phyloP scores from a whole-genome alignment of 1,140 invertebrate species.

The Macrosteles quadrilineatus region DNA sequence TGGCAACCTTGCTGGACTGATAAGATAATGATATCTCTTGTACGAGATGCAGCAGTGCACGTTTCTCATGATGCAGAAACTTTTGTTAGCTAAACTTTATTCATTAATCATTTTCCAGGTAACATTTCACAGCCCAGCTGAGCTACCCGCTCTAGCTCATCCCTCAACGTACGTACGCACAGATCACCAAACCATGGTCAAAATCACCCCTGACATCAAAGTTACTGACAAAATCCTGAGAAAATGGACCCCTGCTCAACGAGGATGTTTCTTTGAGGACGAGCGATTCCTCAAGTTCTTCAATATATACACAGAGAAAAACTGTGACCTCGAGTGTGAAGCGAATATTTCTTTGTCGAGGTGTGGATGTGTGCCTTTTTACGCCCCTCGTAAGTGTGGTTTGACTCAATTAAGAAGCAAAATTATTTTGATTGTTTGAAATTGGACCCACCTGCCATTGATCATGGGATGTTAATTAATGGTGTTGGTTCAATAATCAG shows the following conservation, averaged over 20 bases:
- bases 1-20: no score
- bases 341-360: constrained; percentile 54
- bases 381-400: constrained; percentile 17
- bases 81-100: no score
- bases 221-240: constrained; percentile 1
- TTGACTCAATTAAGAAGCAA: constrained; percentile 6
- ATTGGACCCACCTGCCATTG: no score
- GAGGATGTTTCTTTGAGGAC: constrained; percentile 58
- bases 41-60: no score
- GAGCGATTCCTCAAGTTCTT: constrained; percentile 63
- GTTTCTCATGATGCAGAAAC: no score
- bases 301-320: constrained; percentile 50
- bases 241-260: constrained; percentile 30
- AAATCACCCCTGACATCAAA: constrained; percentile 23
- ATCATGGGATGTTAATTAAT: no score
- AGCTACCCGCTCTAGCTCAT: constrained; percentile 20
- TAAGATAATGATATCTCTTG: no score
- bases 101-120: constrained; percentile 32
- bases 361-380: constrained; percentile 65
- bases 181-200: constrained; percentile 18
- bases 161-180: constrained; percentile 13
- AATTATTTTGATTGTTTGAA: no score
- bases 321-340: constrained; percentile 50
- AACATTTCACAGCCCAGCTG: constrained; percentile 35
- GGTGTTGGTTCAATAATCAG: no score